Evolutionary conservation across 2,888 invertebrate species (phyloP), one percentile per base, ranked within the genome.

Genomic region (Chloroclysta siterata): DNA sequence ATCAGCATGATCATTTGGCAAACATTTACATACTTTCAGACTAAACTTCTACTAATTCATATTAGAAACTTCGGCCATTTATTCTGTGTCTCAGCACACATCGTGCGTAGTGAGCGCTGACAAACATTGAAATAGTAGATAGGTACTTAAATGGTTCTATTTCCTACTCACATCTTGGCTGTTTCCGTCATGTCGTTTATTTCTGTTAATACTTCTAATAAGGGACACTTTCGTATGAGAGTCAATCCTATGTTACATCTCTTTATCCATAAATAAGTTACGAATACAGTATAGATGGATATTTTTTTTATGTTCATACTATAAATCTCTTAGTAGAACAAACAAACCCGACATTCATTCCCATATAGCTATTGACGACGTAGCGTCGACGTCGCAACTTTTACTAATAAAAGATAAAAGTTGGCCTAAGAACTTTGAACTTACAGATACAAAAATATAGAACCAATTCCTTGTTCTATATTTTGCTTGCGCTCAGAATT

Each of bases 251-350:
- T 10, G 42, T 42, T 42, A 42, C n/a, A 41, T 41, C 13, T 29
- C 10, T 11, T 11, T 39, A 13, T 14, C 42, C 10, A 17, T 44
- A 42, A 14, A 14, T 10, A 17, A 44, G 15, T 17, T 17, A 8
- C 17, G 17, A 15, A 44, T 15, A 0, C 44, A 15, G 44, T 8
- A 44, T 44, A 10, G 10, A 15, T 17, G 17, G 44, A 44, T 10
- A 44, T n/a, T 50, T 17, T 10, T 63, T 60, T 60, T 50, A 64
- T 60, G 52, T 55, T 51, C 17, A 42, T 62, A 68, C 59, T 62
- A 66, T 64, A 70, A 61, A 76, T 75, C 74, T 83, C 79, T 82
- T 80, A 82, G 80, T 78, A 78, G 71, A 73, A 70, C 80, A 85
- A 85, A 86, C 84, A 84, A 75, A 77, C 77, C 79, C 71, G 77